These are phyloP conservation scores for Parauchenoglanis ngamensis DNA, from an alignment of 2,797 vertebrate species.

Conservation along the genomic window DNA sequence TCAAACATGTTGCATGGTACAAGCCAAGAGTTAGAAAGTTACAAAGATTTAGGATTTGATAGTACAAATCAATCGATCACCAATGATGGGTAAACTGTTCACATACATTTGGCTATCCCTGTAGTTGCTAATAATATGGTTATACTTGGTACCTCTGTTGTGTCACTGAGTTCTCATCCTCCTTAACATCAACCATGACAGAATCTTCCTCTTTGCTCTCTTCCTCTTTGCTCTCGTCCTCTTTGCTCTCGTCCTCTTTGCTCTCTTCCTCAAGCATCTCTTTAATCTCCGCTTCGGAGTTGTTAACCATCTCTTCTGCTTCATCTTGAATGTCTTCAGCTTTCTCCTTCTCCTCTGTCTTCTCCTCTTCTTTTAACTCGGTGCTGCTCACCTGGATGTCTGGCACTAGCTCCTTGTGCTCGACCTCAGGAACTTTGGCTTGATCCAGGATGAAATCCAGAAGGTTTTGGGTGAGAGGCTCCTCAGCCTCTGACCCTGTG, in stretches of 20 bases:
- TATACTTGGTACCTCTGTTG: conserved; percentile 36
- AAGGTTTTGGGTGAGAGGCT: conserved; percentile 43
- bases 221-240: conserved; percentile 23
- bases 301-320: conserved; percentile 45
- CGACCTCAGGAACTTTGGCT: conserved; percentile 39
- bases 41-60: background rate
- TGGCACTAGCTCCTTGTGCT: conserved; percentile 39
- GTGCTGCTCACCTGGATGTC: conserved; percentile 28
- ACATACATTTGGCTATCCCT: background rate
- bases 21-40: background rate
- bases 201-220: conserved; percentile 21
- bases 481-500: conserved; percentile 57
- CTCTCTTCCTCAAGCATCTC: background rate
- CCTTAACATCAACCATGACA: conserved; percentile 42
- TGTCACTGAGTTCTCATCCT: conserved; percentile 25
- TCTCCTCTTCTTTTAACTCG: conserved; percentile 45
- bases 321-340: conserved; percentile 29
- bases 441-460: conserved; percentile 62
- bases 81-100: background rate
- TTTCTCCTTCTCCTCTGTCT: conserved; percentile 33
- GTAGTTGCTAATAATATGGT: background rate
- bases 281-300: conserved; percentile 37
- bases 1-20: background rate
- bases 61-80: background rate
- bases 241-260: background rate